These are phyloP conservation scores for Chrysomela aeneicollis DNA, from an alignment of 2,888 invertebrate genomes.

Conservation along the genomic window DNA sequence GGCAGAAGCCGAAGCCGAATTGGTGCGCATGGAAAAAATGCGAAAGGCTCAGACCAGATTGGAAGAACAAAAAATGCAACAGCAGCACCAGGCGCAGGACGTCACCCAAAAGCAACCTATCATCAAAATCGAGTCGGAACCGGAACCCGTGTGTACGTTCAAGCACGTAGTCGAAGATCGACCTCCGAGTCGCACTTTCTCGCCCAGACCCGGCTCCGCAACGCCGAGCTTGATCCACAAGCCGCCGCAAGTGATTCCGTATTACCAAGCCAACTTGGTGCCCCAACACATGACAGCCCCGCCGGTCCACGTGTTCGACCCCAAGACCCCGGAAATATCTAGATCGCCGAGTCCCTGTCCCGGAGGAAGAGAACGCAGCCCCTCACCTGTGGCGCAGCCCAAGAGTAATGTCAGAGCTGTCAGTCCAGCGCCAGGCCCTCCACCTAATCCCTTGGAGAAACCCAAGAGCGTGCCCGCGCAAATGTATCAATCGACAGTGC, in stretches of 20 bases:
- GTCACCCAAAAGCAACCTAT: conserved; percentile 46
- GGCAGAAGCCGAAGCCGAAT: conserved; percentile 51
- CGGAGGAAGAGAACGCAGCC: conserved; percentile 51
- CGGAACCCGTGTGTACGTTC: conserved; percentile 63
- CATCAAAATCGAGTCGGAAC: conserved; percentile 52
- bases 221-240: conserved; percentile 79
- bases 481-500: conserved; percentile 41
- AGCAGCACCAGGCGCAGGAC: conserved; percentile 29
- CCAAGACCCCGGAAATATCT: conserved; percentile 67
- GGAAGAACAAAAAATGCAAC: conserved; percentile 31
- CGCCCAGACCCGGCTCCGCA: conserved; percentile 67
- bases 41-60: conserved; percentile 44
- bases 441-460: conserved; percentile 69
- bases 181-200: conserved; percentile 61
- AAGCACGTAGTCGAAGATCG: conserved; percentile 70
- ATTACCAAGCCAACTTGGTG: conserved; percentile 80
- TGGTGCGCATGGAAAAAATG: conserved; percentile 48
- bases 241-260: conserved; percentile 78
- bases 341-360: conserved; percentile 72
- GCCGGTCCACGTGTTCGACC: conserved; percentile 69
- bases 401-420: conserved; percentile 62
- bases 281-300: conserved; percentile 71
- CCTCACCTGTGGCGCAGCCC: conserved; percentile 54
- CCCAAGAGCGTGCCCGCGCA: conserved; percentile 46
- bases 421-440: conserved; percentile 77